Conservation (phyloP, 2,113 vertebrate species). For the Ceratotherium simum region DNA sequence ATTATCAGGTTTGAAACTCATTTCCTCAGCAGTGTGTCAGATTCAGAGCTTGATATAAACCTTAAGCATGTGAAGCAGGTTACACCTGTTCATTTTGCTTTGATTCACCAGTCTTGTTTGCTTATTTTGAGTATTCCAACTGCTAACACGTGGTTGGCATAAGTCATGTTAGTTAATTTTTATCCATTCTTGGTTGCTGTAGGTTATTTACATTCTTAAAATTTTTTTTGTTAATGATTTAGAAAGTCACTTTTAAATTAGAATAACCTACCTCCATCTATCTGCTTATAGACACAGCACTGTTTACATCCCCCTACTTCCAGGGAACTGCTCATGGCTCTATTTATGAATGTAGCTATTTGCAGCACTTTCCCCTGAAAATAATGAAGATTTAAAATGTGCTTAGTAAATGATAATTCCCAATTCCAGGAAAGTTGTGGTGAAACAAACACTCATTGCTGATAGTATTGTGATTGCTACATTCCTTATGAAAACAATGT, state of each 20-base stretch:
- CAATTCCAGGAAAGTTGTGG: slow-evolving; percentile 49
- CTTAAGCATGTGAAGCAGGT: neutral
- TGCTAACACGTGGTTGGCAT: neutral
- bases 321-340: neutral
- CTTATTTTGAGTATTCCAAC: neutral
- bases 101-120: neutral
- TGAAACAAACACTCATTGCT: slow-evolving; percentile 18
- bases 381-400: slow-evolving; percentile 29
- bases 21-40: neutral
- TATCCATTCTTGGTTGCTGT: slow-evolving; percentile 17
- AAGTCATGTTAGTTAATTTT: slow-evolving; percentile 23
- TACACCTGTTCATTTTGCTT: slow-evolving; percentile 28
- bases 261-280: neutral
- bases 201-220: neutral
- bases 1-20: slow-evolving; percentile 2
- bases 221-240: neutral
- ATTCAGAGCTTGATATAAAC: neutral
- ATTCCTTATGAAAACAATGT: slow-evolving; percentile 44
- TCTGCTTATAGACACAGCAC: neutral
- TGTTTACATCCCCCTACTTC: neutral
- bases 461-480: slow-evolving; percentile 40
- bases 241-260: slow-evolving; percentile 33
- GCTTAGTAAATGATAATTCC: slow-evolving; percentile 50
- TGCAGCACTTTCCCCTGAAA: neutral
- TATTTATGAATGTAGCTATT: neutral